Percentiles rank a stretch among this genome's conserved stretches.
These are phyloP conservation scores for Argyrosomus japonicus DNA, from an alignment of 2,113 vertebrate genomes.

Conservation along the genomic window DNA sequence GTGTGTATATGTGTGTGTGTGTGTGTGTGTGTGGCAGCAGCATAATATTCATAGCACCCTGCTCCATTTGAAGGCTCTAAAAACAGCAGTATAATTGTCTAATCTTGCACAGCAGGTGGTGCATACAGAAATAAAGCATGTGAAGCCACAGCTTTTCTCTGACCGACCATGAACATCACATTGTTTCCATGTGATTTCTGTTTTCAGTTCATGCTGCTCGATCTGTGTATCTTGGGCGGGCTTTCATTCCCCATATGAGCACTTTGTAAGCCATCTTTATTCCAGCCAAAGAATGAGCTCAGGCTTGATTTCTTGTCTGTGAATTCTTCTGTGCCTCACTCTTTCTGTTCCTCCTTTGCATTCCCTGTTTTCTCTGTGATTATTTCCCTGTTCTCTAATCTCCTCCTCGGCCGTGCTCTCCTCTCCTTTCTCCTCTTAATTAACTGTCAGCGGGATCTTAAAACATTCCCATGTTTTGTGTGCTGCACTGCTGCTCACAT, in stretches of 20 bases:
- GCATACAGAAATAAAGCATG: constrained; percentile 55
- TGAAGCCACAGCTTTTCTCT: constrained; percentile 2
- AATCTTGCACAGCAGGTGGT: constrained; percentile 69
- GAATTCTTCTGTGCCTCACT: background rate
- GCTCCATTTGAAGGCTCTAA: constrained; percentile 50
- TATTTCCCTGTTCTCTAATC: background rate
- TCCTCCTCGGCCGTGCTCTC: background rate
- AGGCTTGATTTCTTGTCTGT: background rate
- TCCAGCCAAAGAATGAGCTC: background rate
- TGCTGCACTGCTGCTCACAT: constrained; percentile 7
- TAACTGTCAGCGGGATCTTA: background rate
- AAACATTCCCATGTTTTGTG: background rate
- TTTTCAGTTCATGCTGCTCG: constrained; percentile 2
- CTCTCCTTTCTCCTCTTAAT: background rate
- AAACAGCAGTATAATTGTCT: constrained; percentile 57
- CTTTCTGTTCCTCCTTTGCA: background rate
- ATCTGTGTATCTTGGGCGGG: background rate
- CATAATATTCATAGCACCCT: constrained; percentile 38
- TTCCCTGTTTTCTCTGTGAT: background rate
- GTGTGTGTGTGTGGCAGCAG: constrained; percentile 49
- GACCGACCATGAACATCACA: constrained; percentile 14
- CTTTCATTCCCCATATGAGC: background rate
- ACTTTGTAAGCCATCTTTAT: background rate
- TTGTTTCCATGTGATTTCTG: constrained; percentile 48
- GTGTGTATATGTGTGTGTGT: background rate